These are phyloP conservation scores for Hydrozoanthus gracilis DNA, from an alignment of 92 coral and sea anemone species.

Conservation along the genomic window DNA sequence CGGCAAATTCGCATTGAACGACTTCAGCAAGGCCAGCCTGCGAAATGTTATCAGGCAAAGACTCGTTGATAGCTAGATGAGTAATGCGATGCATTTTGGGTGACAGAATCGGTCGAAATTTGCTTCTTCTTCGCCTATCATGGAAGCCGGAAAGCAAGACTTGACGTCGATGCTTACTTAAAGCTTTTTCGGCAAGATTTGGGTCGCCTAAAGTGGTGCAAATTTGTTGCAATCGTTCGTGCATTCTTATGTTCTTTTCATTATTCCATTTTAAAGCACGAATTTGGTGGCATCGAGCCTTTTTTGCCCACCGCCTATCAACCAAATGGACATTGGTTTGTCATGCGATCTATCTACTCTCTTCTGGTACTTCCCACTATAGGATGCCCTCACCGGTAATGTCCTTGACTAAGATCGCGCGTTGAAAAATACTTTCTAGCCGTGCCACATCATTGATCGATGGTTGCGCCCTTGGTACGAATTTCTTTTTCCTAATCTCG, in stretches of 20 bases:
- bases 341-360: neutral
- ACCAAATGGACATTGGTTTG: constrained; percentile 22
- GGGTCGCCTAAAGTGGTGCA: neutral
- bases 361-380: constrained; percentile 9
- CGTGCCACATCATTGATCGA: neutral
- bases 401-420: neutral
- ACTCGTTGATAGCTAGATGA: neutral
- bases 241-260: neutral
- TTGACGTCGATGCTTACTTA: constrained; percentile 47
- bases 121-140: constrained; percentile 24
- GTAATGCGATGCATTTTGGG: constrained; percentile 11
- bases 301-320: neutral
- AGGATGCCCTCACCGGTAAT: neutral
- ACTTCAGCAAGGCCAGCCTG: constrained; percentile 7
- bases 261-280: constrained; percentile 12
- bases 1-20: neutral
- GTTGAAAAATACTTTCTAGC: neutral
- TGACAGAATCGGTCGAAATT: constrained; percentile 28
- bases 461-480: neutral
- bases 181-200: constrained; percentile 24
- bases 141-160: constrained; percentile 33
- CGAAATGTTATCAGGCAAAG: neutral
- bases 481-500: neutral
- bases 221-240: neutral
- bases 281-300: neutral